Conservation (phyloP, 1,140 invertebrate species). For the Capitella teleta region DNA sequence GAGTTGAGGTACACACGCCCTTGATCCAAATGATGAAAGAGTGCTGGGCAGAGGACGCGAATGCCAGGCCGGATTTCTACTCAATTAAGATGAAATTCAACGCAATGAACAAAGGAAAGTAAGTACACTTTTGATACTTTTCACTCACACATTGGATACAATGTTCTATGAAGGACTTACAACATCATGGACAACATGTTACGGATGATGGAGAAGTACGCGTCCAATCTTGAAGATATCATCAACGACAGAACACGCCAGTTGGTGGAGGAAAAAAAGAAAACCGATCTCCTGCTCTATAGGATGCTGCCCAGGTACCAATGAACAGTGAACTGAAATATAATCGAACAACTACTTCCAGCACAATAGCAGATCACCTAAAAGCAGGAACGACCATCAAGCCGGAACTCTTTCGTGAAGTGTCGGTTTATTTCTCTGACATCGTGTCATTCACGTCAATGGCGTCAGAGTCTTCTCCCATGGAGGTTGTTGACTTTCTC, state of each 20-base stretch:
- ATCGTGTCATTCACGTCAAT: slow-evolving; percentile 86
- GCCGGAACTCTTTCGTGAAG: slow-evolving; percentile 72
- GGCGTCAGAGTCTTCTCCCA: slow-evolving; percentile 49
- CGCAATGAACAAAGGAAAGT: slow-evolving; percentile 6
- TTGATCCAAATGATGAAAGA: background rate
- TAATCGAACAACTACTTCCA: background rate
- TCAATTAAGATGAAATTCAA: slow-evolving; percentile 7
- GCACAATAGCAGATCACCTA: slow-evolving; percentile 62
- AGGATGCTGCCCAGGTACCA: slow-evolving; percentile 70
- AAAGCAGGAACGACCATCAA: slow-evolving; percentile 70
- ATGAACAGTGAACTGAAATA: background rate
- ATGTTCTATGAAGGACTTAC: background rate
- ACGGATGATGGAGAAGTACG: slow-evolving; percentile 84
- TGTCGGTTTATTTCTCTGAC: slow-evolving; percentile 79
- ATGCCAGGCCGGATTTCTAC: slow-evolving; percentile 5
- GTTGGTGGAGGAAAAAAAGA: slow-evolving; percentile 77
- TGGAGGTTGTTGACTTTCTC: slow-evolving; percentile 68
- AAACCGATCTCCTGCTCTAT: slow-evolving; percentile 76
- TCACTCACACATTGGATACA: background rate
- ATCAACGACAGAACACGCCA: slow-evolving; percentile 76
- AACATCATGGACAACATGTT: slow-evolving; percentile 89
- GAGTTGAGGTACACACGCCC: background rate
- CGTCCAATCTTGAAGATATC: slow-evolving; percentile 77
- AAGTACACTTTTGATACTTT: background rate
- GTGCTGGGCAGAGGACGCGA: slow-evolving; percentile 5